Base-by-base conservation (phyloP, 2,888 invertebrate genomes). In the Yponomeuta plumbellus region DNA sequence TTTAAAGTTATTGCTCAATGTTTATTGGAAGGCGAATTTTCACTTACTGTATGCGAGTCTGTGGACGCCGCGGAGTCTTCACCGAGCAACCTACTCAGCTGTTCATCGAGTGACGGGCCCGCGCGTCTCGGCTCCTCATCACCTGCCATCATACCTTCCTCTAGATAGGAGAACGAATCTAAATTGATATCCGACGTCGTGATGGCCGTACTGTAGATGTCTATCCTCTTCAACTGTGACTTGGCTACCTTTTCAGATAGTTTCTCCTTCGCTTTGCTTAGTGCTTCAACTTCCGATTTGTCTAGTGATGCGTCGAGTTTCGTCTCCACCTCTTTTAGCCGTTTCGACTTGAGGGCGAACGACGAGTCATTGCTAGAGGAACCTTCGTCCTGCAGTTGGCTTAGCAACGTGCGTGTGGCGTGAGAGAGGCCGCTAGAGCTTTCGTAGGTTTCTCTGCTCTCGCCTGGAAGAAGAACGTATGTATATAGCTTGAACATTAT, bases 131-230 rank as follows among this genome's bases (percentile, higher is more conserved):
- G 66, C 72, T 81, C 88, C 67, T 91, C 91, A 73, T 91, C 91
- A 0, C 84, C 89, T 39, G 79, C 88, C 84, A 90, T 78, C 80
- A 91, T 82, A 65, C 85, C 83, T 71, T 90, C 91, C 70, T 92
- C 90, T 69, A 92, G 76, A 73, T 92, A 92, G 70, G 92, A 86
- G 75, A 92, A 92, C 75, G 91, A 87, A 70, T 92, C 92, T 70
- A 92, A 77, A 73, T 92, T 91, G 64, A 92, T 92, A 64, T 92
- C 92, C 0, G 92, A 81, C 58, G 92, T 83, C 61, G 87, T 88
- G 68, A 93, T 86, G 58, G 92, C 91, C 23, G 92, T 91, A 70
- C 91, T 92, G 76, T 92, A 93, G 40, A 92, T 84, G 74, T 93
- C 92, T 80, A 92, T 86, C 72, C 91, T 76, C 70, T 84, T 85